Evolutionary conservation across 2,113 vertebrate genomes (phyloP), one percentile per base, ranked within the genome.

Genomic region (Pyxicephalus adspersus): DNA sequence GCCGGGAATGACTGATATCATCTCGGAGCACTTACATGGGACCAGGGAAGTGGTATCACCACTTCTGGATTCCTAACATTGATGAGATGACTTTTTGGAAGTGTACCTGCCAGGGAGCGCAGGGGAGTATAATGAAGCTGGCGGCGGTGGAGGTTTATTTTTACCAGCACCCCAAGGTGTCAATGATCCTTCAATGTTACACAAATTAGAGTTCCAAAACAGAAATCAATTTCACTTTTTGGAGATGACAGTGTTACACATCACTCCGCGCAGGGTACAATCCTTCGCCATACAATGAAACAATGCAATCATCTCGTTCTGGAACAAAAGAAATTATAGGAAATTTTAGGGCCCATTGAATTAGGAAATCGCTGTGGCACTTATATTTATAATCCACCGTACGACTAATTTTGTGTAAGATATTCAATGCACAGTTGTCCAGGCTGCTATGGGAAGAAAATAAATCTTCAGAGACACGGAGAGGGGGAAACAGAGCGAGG

Each of bases 401-500:
- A 5, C 23, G n/a, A 64, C 67, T 72, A 72, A 80, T 80, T 72
- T 72, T 16, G n/a, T 72, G 57, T 64, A 80, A 31, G 38, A 72
- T 64, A 72, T 63, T 29, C 66, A 51, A 60, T 51, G 65, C 66
- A 31, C 25, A 64, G 51, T 23, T 31, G 55, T 80, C 58, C 28
- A 38, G 3, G 45, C 38, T 11, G 55, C 22, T 20, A 38, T 2
- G 58, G 45, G 25, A 64, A 31, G 19, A 71, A 67, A 54, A 80
- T 80, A 80, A 60, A 80, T 71, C 65, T 71, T 63, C 22, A 5
- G 34, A 45, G 38, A 13, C 38, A 13, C 38, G 6, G 31, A 34
- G 6, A 6, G 6, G 31, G 38, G 38, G 38, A 45, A 13, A 13
- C 38, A 13, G 38, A 8, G 38, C 11, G 38, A 45, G 38, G 23